phyloP scores from a whole-genome alignment of 1,140 invertebrate species.

The Neocloeon triangulifer region DNA sequence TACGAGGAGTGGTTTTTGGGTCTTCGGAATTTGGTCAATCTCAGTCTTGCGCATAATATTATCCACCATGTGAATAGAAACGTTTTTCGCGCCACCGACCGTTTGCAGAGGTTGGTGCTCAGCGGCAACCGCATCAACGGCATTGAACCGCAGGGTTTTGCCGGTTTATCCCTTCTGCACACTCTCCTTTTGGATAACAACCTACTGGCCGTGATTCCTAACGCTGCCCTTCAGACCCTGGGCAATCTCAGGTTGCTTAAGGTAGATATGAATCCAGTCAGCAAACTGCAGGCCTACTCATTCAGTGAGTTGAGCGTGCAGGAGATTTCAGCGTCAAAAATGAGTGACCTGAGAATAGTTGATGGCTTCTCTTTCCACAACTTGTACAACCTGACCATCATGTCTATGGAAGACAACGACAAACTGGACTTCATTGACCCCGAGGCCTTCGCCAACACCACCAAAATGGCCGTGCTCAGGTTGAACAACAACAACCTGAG shows the following conservation, averaged over 20 bases:
- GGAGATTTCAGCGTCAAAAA: not conserved
- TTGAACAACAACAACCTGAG: not conserved
- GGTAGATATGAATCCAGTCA: conserved; percentile 1
- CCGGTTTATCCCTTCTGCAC: not conserved
- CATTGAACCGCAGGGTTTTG: conserved; percentile 1
- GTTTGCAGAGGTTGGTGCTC: not conserved
- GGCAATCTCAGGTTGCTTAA: not conserved
- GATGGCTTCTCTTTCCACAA: conserved; percentile 2
- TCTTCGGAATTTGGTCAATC: not conserved
- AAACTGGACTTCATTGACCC: conserved; percentile 1
- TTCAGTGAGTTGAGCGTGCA: not conserved
- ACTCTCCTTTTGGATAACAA: not conserved
- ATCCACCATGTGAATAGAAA: conserved; percentile 1
- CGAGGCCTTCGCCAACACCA: conserved; percentile 1
- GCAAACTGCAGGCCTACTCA: conserved; percentile 2
- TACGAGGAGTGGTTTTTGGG: conserved; percentile 3
- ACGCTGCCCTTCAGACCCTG: not conserved
- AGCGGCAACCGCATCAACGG: conserved; percentile 1
- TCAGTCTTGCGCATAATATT: conserved; percentile 2
- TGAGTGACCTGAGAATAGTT: not conserved
- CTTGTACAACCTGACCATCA: not conserved
- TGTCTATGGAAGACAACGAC: not conserved
- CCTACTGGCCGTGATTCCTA: not conserved
- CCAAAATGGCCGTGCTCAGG: not conserved
- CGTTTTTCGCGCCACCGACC: not conserved